phyloP scores from a whole-genome alignment of 1,140 invertebrate species.

The Oreohelix idahoensis region DNA sequence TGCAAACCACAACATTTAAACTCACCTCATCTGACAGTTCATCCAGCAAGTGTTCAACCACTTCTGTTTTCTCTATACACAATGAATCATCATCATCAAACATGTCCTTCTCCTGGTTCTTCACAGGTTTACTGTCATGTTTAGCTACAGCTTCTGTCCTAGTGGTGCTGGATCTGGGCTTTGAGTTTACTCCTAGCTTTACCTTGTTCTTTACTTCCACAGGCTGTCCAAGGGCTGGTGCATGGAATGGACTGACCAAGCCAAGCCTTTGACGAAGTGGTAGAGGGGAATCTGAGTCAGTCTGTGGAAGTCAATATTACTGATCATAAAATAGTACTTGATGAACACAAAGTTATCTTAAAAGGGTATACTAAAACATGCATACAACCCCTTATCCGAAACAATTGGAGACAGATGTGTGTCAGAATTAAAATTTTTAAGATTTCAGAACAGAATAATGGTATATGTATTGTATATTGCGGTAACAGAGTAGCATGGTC shows the following conservation, averaged over 20 bases:
- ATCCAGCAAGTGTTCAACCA: background rate
- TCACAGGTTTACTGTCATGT: background rate
- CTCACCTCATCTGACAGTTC: background rate
- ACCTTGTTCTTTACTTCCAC: background rate
- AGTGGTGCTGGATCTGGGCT: background rate
- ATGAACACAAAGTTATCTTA: no score
- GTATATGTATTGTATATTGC: no score
- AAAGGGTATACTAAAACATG: no score
- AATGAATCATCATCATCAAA: background rate
- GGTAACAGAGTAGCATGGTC: no score
- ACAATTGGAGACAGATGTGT: no score
- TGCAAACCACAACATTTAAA: background rate
- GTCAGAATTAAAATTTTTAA: no score
- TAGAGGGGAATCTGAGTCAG: background rate
- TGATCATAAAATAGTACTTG: no score
- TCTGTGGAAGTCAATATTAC: no score
- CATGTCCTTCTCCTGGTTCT: background rate
- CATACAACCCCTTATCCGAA: no score
- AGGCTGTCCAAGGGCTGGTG: background rate
- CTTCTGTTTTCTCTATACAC: background rate
- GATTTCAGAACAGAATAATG: no score
- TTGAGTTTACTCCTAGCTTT: background rate
- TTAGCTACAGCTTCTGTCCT: background rate
- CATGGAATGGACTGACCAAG: background rate
- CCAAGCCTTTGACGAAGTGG: constrained; percentile 10